Percentiles rank a stretch among this genome's conserved stretches.
These are phyloP conservation scores for Zosterops pallidus DNA, from an alignment of 2,113 vertebrate species.

Conservation along the genomic window DNA sequence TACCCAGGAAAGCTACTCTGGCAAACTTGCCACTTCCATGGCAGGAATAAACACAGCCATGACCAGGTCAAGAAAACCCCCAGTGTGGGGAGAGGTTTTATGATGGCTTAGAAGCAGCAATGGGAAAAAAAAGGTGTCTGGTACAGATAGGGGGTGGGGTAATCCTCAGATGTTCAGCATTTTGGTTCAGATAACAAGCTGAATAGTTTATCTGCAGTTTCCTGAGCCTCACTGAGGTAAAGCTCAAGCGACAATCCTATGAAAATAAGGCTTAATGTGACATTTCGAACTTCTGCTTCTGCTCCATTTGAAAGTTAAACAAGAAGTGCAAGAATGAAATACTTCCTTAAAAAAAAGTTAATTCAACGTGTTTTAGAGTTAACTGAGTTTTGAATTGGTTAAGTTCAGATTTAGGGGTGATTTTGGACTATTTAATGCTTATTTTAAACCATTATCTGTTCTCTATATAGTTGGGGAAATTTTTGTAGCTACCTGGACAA, in stretches of 20 bases:
- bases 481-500: background rate
- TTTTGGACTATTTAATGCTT: background rate
- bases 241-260: background rate
- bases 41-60: background rate
- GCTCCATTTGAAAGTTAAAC: background rate
- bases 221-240: background rate
- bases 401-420: background rate
- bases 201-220: background rate
- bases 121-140: background rate
- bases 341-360: background rate
- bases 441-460: background rate
- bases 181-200: background rate
- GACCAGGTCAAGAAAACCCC: background rate
- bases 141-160: background rate
- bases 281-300: slow-evolving; percentile 36
- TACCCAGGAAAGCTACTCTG: background rate
- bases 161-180: background rate
- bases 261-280: background rate
- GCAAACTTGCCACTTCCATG: background rate
- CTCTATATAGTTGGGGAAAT: background rate
- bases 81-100: background rate
- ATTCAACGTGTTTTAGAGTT: background rate
- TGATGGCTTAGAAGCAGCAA: background rate
- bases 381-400: background rate
- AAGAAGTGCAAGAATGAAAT: slow-evolving; percentile 6